Evolutionary conservation across 2,797 vertebrate genomes (phyloP), one percentile per base, ranked within the genome.

Genomic region (Schizopygopsis malacanthus): DNA sequence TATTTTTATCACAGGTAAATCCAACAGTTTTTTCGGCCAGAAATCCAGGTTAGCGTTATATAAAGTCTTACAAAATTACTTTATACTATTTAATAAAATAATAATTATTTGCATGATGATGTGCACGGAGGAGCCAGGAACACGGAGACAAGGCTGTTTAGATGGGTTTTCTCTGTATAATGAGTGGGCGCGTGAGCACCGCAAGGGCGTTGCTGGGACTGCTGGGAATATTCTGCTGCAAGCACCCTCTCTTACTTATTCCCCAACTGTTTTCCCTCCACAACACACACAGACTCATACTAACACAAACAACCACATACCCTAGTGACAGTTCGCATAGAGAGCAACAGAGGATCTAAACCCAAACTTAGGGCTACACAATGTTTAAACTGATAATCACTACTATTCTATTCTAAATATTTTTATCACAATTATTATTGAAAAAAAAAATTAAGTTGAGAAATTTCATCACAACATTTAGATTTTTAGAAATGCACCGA

Each of bases 141-240:
- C n/a, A n/a, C n/a, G n/a, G n/a, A n/a, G n/a, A n/a, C n/a, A n/a
- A n/a, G 52, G 28, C 67, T 73, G 69, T 65, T 52, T 1, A 59
- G 25, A 61, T 61, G 20, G 39, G 69, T 52, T 73, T 50, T 65
- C 67, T 83, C 69, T 76, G 59, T 43, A 50, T 79, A 80, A 80
- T 72, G 59, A 88, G 87, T 65, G 82, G 76, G 82, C 54, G 45
- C 39, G 10, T n/a, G 69, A 84, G 69, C 56, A 41, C 47, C 67
- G 6, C 61, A 33, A 75, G 86, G 79, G 80, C 59, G 56, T 63
- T 87, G 81, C 43, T 61, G 3, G 61, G 61, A 86, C 89, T 86
- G 61, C 82, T 54, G 86, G 84, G 79, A 85, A 88, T 87, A 84
- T 82, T 84, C 82, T 77, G 70, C 52, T 65, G 63, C 79, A 65